Evolutionary conservation across 2,113 vertebrate species (phyloP), one percentile per base, ranked within the genome.

Genomic region (Aix galericulata): DNA sequence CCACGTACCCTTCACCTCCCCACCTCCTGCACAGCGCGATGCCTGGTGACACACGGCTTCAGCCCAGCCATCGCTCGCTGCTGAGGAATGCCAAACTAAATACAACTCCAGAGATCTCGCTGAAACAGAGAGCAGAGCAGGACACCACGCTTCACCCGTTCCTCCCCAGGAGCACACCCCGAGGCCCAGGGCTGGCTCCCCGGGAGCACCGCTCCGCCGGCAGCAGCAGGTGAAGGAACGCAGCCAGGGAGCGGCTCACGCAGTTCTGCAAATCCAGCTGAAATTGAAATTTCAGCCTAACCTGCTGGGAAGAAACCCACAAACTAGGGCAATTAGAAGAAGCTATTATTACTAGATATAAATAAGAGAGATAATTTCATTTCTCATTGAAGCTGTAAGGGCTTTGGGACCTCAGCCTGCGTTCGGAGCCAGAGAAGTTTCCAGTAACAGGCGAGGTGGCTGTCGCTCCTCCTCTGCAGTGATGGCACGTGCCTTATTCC

Each of bases 331-430:
- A 95, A 76, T 88, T 80, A 77, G 88, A 94, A 91, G 89, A 79
- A 96, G 84, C 84, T 92, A 76, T 87, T 80, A 74, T 81, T 83
- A 81, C 69, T 81, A 60, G 89, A 94, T 88, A 96, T 91, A 96
- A 91, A 91, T 86, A 94, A 60, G 86, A 90, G 75, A 66, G 86
- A 77, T 69, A 85, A 88, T 93, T 91, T 97, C 31, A 44, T 82
- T 94, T 95, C 80, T 95, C 92, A 85, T 46, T 93, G 93, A 97
- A 96, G 81, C 73, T 84, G 9, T 87, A 82, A 94, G 83, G 91
- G 88, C 95, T 94, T 71, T 91, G 95, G 90, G 95, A 94, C 92
- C 91, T 80, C 77, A 55, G 59, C 26, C 0, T 3, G 76, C 0
- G 0, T 3, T 87, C 0, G 0, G 66, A 86, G 62, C 50, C 25